Evolutionary conservation across 2,797 vertebrate genomes (phyloP).

Genomic region (Falco naumanni): DNA sequence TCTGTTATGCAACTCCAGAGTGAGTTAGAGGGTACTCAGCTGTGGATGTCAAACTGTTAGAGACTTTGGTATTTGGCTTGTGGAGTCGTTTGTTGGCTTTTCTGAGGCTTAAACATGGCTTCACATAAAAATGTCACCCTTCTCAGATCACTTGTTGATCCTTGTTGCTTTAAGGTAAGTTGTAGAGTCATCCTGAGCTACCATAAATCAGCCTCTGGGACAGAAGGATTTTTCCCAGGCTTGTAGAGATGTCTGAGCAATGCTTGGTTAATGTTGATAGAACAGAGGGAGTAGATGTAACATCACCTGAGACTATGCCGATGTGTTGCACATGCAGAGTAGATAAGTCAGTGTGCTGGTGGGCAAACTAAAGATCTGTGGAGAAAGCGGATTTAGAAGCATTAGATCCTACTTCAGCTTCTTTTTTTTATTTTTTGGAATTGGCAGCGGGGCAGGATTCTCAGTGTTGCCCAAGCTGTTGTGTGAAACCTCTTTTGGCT

Average conservation of each 20-base stretch:
- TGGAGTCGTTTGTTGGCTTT: neutral
- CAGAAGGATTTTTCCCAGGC: neutral
- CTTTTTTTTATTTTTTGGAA: neutral
- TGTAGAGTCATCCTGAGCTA: neutral
- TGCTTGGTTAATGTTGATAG: neutral
- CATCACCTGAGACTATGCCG: neutral
- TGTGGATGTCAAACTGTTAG: neutral
- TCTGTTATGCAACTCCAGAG: neutral
- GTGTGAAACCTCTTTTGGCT: neutral
- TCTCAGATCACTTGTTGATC: neutral
- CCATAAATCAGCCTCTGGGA: neutral
- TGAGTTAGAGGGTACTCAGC: neutral
- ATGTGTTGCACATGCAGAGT: fast-evolving
- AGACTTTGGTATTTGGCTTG: neutral
- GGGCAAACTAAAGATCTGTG: neutral
- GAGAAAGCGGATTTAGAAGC: neutral
- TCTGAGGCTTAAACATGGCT: neutral
- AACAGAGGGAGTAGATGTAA: neutral
- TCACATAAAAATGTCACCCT: neutral
- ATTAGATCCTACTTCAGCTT: neutral
- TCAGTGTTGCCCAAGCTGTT: neutral
- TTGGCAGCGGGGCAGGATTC: neutral
- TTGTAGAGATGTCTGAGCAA: neutral
- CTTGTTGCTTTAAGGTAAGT: neutral
- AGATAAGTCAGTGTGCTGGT: neutral